A percentile compares a stretch with the other conserved stretches of the same genome.
Evolutionary conservation across 92 coral and sea anemone species (phyloP).

Genomic region (Epizoanthus stellaris): DNA sequence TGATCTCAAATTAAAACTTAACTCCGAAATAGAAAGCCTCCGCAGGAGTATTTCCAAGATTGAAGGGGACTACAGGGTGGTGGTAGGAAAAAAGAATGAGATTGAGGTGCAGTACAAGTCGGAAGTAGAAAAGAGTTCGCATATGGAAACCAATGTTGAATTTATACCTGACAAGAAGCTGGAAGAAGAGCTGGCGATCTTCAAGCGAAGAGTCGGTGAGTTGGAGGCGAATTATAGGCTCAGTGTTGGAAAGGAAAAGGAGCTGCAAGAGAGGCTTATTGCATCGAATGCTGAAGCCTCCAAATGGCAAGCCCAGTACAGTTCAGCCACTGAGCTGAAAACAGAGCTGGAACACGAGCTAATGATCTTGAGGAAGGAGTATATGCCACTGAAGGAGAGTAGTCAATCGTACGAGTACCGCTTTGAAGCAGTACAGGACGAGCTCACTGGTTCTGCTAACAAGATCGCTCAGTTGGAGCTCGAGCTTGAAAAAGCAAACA

Average conservation of each 20-base stretch:
- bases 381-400: conserved; percentile 69
- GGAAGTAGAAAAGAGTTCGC: conserved; percentile 34
- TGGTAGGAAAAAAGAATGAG: conserved; percentile 62
- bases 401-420: conserved; percentile 56
- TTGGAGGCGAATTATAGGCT: conserved; percentile 55
- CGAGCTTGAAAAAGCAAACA: conserved; percentile 58
- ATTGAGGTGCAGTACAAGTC: conserved; percentile 60
- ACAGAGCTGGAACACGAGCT: conserved; percentile 77
- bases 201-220: conserved; percentile 57
- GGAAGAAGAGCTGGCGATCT: conserved; percentile 59
- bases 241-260: conserved; percentile 72
- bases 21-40: conserved; percentile 56
- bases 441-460: conserved; percentile 60
- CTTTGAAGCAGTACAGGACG: conserved; percentile 60
- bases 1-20: conserved; percentile 43
- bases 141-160: conserved; percentile 48
- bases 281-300: conserved; percentile 61
- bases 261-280: conserved; percentile 57
- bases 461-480: conserved; percentile 65
- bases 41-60: conserved; percentile 33
- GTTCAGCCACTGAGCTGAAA: conserved; percentile 58
- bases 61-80: conserved; percentile 33
- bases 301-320: conserved; percentile 73
- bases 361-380: conserved; percentile 63
- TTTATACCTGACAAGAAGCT: conserved; percentile 51